Conservation (phyloP, 2,888 invertebrate genomes). For the Apeira syringaria region DNA sequence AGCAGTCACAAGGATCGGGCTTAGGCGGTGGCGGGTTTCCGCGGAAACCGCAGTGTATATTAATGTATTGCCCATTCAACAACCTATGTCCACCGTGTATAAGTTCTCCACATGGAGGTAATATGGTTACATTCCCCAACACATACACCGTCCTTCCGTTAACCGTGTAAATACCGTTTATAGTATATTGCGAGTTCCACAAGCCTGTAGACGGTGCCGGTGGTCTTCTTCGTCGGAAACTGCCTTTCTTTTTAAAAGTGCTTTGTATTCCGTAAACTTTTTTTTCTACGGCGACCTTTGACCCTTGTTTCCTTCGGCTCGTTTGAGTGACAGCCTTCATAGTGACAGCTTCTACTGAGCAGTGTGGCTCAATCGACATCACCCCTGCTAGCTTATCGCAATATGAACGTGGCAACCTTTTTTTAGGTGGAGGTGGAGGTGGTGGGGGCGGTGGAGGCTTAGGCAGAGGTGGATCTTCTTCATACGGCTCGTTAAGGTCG, state of each 20-base stretch:
- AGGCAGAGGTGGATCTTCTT: slow-evolving; percentile 51
- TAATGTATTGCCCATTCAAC: slow-evolving; percentile 46
- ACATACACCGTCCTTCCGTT: slow-evolving; percentile 53
- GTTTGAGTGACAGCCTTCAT: slow-evolving; percentile 38
- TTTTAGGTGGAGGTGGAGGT: slow-evolving; percentile 66
- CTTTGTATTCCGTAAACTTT: slow-evolving; percentile 54
- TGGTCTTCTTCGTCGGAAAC: slow-evolving; percentile 41
- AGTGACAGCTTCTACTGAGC: slow-evolving; percentile 36
- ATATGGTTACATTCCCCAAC: slow-evolving; percentile 51
- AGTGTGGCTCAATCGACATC: slow-evolving; percentile 41
- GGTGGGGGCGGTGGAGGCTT: slow-evolving; percentile 58
- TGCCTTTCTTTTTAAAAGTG: slow-evolving; percentile 28
- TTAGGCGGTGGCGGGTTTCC: slow-evolving; percentile 44
- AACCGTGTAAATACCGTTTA: slow-evolving; percentile 56
- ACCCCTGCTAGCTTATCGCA: slow-evolving; percentile 66
- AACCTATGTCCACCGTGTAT: slow-evolving; percentile 62
- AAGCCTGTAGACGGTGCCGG: slow-evolving; percentile 54
- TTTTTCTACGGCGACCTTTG: slow-evolving; percentile 51
- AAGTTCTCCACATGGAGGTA: slow-evolving; percentile 58
- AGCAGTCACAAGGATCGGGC: slow-evolving; percentile 60
- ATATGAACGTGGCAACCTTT: slow-evolving; percentile 48
- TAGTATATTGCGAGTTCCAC: slow-evolving; percentile 56
- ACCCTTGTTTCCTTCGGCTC: slow-evolving; percentile 37
- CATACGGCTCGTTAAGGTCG: slow-evolving; percentile 59
- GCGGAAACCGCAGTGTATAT: slow-evolving; percentile 61